Percentiles rank a stretch among this genome's conserved stretches.
Conservation (phyloP, 1,140 invertebrate genomes). For the Ctenoplectra terminalis region DNA sequence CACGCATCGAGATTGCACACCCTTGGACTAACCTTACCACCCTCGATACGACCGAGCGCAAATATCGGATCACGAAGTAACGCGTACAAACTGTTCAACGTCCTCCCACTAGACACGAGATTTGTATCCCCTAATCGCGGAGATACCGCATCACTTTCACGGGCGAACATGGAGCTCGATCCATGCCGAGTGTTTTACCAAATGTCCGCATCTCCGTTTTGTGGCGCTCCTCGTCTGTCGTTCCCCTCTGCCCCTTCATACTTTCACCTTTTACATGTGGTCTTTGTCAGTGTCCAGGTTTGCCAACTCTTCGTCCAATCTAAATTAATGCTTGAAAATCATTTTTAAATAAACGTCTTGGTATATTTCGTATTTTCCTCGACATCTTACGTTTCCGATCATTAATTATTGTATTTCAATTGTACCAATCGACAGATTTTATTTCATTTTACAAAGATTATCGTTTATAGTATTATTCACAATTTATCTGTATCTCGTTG, state of each 20-base stretch:
- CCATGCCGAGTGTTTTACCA: conserved; percentile 71
- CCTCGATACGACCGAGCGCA: conserved; percentile 26
- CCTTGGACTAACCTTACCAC: conserved; percentile 31
- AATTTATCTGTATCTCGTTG: neutral
- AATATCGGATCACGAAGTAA: conserved; percentile 23
- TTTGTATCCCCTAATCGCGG: conserved; percentile 78
- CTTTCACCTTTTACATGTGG: conserved; percentile 32
- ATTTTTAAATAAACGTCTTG: neutral
- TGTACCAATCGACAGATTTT: neutral
- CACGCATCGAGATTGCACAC: conserved; percentile 55
- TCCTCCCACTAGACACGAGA: conserved; percentile 71
- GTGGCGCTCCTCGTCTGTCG: conserved; percentile 55
- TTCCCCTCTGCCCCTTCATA: conserved; percentile 27
- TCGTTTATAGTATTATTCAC: neutral
- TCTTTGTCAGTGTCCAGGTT: conserved; percentile 10
- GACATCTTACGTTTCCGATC: neutral
- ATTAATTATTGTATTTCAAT: neutral
- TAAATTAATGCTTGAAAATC: neutral
- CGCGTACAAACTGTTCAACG: conserved; percentile 54
- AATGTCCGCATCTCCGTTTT: conserved; percentile 55
- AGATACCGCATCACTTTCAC: conserved; percentile 79
- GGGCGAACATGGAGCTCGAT: conserved; percentile 77
- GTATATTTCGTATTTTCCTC: neutral
- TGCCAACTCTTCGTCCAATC: neutral
- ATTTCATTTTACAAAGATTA: neutral